Percentiles rank a stretch among this genome's conserved stretches.
Conservation (phyloP, 1,140 invertebrate genomes). For the Lordiphosa clarofinis region DNA sequence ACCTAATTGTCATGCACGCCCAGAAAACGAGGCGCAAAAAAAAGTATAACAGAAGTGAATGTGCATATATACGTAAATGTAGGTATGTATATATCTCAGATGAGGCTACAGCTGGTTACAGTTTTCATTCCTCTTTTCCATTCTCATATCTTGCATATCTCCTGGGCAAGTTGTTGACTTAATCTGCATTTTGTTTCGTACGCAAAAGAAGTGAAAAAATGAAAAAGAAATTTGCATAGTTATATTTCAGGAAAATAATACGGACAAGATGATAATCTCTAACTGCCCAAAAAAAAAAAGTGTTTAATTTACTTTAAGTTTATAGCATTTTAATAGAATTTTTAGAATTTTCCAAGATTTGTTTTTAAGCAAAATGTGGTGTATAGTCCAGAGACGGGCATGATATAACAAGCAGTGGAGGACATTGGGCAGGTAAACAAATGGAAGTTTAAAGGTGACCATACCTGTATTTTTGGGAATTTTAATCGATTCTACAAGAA, state of each 20-base stretch:
- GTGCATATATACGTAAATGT: not conserved
- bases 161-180: constrained; percentile 48
- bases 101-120: constrained; percentile 10
- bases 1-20: constrained; percentile 71
- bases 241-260: not conserved
- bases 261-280: no score
- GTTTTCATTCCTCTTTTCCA: not conserved
- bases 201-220: constrained; percentile 6
- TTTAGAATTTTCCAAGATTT: no score
- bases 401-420: no score
- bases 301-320: no score
- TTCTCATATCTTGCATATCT: not conserved
- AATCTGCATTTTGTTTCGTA: constrained; percentile 61
- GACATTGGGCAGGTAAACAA: no score
- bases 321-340: no score
- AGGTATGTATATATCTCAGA: not conserved
- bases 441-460: no score
- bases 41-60: not conserved
- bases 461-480: no score
- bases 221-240: constrained; percentile 33
- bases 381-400: no score
- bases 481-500: no score
- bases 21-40: not conserved
- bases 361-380: no score
- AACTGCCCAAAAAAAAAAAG: no score